These are phyloP conservation scores for Chelonoidis abingdonii DNA, from an alignment of 2,113 vertebrate genomes.

Conservation along the genomic window DNA sequence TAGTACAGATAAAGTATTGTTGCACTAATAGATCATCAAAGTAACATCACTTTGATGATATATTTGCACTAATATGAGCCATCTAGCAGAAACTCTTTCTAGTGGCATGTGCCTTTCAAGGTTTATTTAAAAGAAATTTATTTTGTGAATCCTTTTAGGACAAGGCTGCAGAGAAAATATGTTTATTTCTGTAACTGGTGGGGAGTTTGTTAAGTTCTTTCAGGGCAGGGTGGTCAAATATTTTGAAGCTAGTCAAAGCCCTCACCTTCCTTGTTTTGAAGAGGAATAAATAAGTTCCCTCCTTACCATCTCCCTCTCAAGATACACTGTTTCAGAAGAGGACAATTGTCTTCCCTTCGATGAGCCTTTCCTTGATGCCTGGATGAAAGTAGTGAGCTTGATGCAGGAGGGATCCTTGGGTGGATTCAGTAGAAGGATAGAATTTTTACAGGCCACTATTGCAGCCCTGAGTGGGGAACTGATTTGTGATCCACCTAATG, in stretches of 20 bases:
- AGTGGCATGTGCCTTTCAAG: background rate
- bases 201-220: background rate
- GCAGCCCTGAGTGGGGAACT: background rate
- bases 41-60: conserved; percentile 1
- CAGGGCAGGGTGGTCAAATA: background rate
- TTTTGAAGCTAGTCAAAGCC: background rate
- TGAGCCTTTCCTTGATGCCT: background rate
- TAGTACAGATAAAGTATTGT: conserved; percentile 31
- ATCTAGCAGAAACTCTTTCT: background rate
- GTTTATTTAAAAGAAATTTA: conserved; percentile 50
- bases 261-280: background rate
- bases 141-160: conserved; percentile 15
- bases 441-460: background rate
- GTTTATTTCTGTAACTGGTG: background rate
- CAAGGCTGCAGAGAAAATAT: background rate
- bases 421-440: background rate
- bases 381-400: background rate
- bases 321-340: background rate
- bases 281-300: background rate
- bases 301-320: background rate
- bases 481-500: background rate
- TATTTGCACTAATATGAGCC: conserved; percentile 6
- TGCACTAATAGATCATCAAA: conserved; percentile 20
- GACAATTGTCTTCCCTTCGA: background rate
- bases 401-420: background rate